Percentiles rank a stretch among this genome's conserved stretches.
These are phyloP conservation scores for Regulus satrapa DNA, from an alignment of 2,113 vertebrate species.

Conservation along the genomic window DNA sequence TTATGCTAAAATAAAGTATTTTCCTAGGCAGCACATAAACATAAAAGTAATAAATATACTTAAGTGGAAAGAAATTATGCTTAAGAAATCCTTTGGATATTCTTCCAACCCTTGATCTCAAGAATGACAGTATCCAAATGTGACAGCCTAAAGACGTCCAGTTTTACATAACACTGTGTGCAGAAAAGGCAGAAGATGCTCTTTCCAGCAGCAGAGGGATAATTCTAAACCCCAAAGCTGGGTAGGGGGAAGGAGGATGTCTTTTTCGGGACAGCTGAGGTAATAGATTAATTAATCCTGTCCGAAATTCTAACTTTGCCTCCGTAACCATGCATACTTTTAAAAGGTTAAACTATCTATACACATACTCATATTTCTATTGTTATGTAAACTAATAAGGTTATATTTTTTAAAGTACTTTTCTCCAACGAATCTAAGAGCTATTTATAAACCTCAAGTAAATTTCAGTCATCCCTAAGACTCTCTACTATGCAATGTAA, in stretches of 20 bases:
- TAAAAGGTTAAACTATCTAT: not conserved
- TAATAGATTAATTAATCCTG: not conserved
- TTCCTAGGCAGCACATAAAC: conserved; percentile 44
- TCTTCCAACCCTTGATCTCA: conserved; percentile 26
- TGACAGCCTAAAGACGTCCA: not conserved
- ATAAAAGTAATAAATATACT: conserved; percentile 43
- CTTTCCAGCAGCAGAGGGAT: not conserved
- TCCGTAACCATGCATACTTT: not conserved
- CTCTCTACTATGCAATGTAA: not conserved
- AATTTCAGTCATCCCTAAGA: not conserved
- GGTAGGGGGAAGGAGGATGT: not conserved
- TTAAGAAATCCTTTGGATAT: conserved; percentile 16
- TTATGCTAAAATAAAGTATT: conserved; percentile 29
- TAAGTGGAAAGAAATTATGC: conserved; percentile 30
- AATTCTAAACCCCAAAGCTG: not conserved
- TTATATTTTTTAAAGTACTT: not conserved
- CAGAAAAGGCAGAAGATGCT: not conserved
- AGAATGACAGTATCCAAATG: not conserved
- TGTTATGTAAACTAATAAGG: not conserved
- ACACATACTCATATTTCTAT: not conserved
- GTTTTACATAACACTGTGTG: not conserved
- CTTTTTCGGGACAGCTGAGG: not conserved
- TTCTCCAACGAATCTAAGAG: not conserved
- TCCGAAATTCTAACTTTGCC: not conserved
- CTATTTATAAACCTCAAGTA: not conserved